Percentiles rank a stretch among this genome's conserved stretches.
These are phyloP conservation scores for Thunnus albacares DNA, from an alignment of 2,797 vertebrate species.

Conservation along the genomic window DNA sequence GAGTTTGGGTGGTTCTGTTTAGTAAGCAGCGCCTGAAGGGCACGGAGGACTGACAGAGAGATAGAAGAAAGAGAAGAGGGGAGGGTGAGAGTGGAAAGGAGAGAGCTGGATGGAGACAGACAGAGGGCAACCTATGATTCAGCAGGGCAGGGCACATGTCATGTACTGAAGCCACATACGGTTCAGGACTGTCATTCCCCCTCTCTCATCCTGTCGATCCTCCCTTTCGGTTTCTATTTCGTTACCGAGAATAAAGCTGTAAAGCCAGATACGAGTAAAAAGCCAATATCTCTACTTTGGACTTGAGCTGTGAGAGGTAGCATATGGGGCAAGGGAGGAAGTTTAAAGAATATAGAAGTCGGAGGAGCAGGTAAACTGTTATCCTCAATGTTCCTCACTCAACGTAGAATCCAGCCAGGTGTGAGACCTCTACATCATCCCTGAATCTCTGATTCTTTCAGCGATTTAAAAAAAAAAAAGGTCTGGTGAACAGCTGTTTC, in stretches of 20 bases:
- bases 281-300: not conserved
- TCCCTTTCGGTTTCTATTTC: slow-evolving; percentile 11
- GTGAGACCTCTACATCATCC: not conserved
- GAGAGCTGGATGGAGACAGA: slow-evolving; percentile 47
- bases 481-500: not conserved
- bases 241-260: slow-evolving; percentile 9
- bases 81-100: slow-evolving; percentile 16
- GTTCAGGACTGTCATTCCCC: slow-evolving; percentile 30
- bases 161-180: slow-evolving; percentile 29
- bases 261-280: slow-evolving; percentile 24
- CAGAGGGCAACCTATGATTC: slow-evolving; percentile 55
- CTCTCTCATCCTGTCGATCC: slow-evolving; percentile 1
- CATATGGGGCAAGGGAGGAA: not conserved
- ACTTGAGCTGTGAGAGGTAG: not conserved
- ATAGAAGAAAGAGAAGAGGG: slow-evolving; percentile 4
- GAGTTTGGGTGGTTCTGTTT: slow-evolving; percentile 54
- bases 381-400: not conserved
- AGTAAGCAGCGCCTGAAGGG: slow-evolving; percentile 45
- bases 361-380: not conserved
- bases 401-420: not conserved
- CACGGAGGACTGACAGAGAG: slow-evolving; percentile 25
- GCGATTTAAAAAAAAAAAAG: not conserved
- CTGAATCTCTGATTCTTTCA: not conserved
- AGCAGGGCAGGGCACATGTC: slow-evolving; percentile 52
- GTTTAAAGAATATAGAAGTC: not conserved